Percentiles rank a stretch among this genome's conserved stretches.
phyloP scores from a whole-genome alignment of 2,888 invertebrate species.

The Neria commutata region DNA sequence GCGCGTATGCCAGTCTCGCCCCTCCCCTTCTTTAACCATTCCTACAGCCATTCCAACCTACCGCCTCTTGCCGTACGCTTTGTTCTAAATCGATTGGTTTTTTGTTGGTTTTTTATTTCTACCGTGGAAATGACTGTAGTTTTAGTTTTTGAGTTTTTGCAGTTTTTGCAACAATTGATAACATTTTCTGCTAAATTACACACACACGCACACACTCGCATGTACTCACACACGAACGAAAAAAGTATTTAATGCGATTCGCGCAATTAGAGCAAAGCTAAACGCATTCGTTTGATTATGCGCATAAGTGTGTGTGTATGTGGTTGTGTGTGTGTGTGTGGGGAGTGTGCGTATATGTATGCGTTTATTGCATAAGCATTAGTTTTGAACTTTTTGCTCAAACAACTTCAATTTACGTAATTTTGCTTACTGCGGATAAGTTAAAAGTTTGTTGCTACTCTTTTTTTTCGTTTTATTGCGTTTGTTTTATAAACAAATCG shows the following conservation, averaged over 20 bases:
- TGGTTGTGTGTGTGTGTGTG: slow-evolving; percentile 16
- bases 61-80: neutral
- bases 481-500: slow-evolving; percentile 12
- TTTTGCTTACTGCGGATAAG: slow-evolving; percentile 19
- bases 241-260: slow-evolving; percentile 12
- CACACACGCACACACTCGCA: slow-evolving; percentile 8
- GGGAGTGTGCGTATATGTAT: neutral
- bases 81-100: neutral
- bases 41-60: too few relatives aligned
- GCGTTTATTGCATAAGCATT: slow-evolving; percentile 17
- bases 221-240: neutral
- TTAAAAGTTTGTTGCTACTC: slow-evolving; percentile 12
- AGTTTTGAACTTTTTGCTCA: slow-evolving; percentile 13
- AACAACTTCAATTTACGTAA: slow-evolving; percentile 21
- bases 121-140: neutral
- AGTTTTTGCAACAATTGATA: slow-evolving; percentile 12
- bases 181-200: slow-evolving; percentile 15
- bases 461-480: slow-evolving; percentile 18
- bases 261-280: slow-evolving; percentile 1
- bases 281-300: slow-evolving; percentile 20
- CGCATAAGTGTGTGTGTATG: too few relatives aligned
- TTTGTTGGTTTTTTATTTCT: neutral
- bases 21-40: too few relatives aligned
- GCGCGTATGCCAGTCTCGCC: too few relatives aligned
- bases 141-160: neutral